Evolutionary conservation across 35 echinoderm and acorn worm species (phyloP).

Genomic region (Heliocidaris erythrogramma): DNA sequence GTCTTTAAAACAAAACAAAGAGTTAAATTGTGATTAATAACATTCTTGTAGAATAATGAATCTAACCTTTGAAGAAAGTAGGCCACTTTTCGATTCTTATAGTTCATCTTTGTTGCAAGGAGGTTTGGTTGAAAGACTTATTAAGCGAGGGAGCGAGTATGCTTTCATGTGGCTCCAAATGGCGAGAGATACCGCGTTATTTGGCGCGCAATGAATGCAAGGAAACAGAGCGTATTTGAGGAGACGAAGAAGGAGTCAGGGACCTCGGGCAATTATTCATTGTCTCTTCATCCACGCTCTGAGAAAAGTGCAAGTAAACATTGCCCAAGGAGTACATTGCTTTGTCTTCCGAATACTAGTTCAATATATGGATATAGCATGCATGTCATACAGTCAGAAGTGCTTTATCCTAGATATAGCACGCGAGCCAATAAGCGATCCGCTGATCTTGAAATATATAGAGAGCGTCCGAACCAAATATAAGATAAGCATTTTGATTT

Average conservation of each 20-base stretch:
- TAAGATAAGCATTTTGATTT: background rate
- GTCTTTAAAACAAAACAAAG: background rate
- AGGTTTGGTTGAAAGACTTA: background rate
- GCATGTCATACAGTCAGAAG: background rate
- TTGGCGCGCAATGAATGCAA: background rate
- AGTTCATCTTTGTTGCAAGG: background rate
- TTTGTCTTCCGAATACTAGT: background rate
- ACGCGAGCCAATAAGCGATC: background rate
- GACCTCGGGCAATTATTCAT: background rate
- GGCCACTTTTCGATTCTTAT: background rate
- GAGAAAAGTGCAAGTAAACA: constrained; percentile 1
- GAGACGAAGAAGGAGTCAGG: background rate
- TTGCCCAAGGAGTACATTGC: background rate
- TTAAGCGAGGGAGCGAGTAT: background rate
- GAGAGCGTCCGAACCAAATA: background rate
- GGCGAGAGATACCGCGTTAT: background rate
- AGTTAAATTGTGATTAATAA: background rate
- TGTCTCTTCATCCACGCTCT: background rate
- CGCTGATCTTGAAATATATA: background rate
- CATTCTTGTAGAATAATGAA: background rate
- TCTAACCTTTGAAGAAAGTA: background rate
- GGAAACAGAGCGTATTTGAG: background rate
- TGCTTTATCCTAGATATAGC: background rate
- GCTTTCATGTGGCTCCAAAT: background rate
- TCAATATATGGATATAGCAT: background rate